Percentiles rank a stretch among this genome's conserved stretches.
These are phyloP conservation scores for Trichonephila clavata DNA, from an alignment of 1,140 invertebrate species.

Conservation along the genomic window DNA sequence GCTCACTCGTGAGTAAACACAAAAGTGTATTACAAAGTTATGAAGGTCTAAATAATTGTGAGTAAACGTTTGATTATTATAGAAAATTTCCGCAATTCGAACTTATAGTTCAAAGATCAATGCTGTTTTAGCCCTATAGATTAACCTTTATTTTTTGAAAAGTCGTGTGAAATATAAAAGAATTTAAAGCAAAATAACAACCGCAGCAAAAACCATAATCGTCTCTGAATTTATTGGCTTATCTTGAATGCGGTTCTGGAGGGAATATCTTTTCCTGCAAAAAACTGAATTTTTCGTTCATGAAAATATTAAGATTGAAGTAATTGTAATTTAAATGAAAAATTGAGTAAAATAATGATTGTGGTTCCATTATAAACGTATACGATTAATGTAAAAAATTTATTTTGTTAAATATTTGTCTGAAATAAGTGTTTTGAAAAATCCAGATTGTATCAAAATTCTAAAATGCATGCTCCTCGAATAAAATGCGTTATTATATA, in stretches of 20 bases:
- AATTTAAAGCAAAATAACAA: neutral
- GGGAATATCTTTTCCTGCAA: neutral
- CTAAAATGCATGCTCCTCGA: too few relatives aligned
- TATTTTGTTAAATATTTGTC: too few relatives aligned
- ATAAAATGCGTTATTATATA: too few relatives aligned
- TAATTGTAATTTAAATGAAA: too few relatives aligned
- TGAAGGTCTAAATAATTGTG: constrained; percentile 27
- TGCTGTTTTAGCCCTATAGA: neutral
- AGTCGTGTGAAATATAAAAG: constrained; percentile 23
- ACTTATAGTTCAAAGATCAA: constrained; percentile 10
- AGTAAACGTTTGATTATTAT: constrained; percentile 15
- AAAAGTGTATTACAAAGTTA: constrained; percentile 19
- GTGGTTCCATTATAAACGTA: too few relatives aligned
- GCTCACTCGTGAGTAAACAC: neutral
- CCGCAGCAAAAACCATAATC: neutral
- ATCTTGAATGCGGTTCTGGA: neutral
- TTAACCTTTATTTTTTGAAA: neutral
- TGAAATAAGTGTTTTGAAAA: too few relatives aligned
- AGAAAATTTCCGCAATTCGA: constrained; percentile 24
- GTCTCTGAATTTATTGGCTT: neutral
- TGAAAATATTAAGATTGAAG: too few relatives aligned
- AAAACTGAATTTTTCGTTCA: too few relatives aligned
- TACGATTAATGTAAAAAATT: too few relatives aligned
- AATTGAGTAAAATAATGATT: too few relatives aligned
- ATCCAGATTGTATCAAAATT: too few relatives aligned